Conservation (phyloP, 2,113 vertebrate genomes). For the Alaudala cheleensis region DNA sequence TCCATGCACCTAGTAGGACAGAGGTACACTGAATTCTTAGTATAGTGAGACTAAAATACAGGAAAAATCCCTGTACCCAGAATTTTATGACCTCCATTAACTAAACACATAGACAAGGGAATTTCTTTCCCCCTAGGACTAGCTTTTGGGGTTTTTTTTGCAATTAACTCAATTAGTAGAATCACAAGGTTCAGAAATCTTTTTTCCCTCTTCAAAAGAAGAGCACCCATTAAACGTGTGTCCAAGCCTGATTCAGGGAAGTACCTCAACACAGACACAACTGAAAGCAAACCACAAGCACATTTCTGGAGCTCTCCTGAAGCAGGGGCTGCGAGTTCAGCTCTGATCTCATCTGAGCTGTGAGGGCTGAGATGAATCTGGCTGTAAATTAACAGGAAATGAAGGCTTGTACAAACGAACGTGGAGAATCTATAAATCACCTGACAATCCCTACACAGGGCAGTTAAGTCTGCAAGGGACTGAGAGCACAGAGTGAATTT, state of each 20-base stretch:
- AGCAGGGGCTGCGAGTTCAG: not conserved
- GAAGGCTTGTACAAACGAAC: slow-evolving; percentile 39
- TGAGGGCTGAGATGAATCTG: slow-evolving; percentile 9
- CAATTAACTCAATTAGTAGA: not conserved
- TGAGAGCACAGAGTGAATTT: not conserved
- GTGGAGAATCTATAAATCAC: slow-evolving; percentile 22
- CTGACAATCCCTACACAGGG: not conserved
- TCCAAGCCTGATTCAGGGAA: not conserved
- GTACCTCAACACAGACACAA: not conserved
- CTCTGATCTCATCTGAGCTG: slow-evolving; percentile 35
- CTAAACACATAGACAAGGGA: not conserved
- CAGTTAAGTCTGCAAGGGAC: not conserved
- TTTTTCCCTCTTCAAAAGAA: not conserved
- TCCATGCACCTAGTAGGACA: not conserved
- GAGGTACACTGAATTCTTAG: not conserved
- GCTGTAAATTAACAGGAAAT: slow-evolving; percentile 53
- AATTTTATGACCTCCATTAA: not conserved
- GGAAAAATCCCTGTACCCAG: not conserved
- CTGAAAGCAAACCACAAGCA: not conserved
- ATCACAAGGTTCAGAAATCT: not conserved
- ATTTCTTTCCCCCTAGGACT: not conserved
- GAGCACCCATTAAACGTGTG: not conserved
- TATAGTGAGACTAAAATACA: not conserved
- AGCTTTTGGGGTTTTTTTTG: not conserved
- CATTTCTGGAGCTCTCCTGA: not conserved